phyloP scores from a whole-genome alignment of 2,113 vertebrate genomes.

The Gracilinanus agilis region DNA sequence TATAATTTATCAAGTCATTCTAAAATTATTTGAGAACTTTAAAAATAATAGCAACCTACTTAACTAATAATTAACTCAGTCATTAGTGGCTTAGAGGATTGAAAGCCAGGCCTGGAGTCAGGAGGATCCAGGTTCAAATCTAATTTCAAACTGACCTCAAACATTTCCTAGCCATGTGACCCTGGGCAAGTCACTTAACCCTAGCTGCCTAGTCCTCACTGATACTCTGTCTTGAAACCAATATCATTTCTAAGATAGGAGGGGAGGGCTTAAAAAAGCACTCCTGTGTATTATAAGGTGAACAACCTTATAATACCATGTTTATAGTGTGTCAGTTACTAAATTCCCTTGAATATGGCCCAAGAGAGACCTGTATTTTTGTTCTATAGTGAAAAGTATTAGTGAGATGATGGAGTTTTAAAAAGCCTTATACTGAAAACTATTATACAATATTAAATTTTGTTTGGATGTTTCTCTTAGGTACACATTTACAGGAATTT shows the following conservation, averaged over 20 bases:
- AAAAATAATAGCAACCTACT: neutral
- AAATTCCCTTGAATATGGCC: neutral
- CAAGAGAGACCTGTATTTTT: neutral
- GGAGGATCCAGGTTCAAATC: too few relatives aligned
- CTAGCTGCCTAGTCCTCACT: too few relatives aligned
- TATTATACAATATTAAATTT: conserved; percentile 38
- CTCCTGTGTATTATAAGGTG: too few relatives aligned
- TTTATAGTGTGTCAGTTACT: neutral
- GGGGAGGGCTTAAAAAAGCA: too few relatives aligned
- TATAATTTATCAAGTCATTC: neutral
- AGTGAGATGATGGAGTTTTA: conserved; percentile 62
- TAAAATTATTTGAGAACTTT: neutral
- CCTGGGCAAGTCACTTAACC: too few relatives aligned
- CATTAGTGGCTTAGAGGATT: neutral
- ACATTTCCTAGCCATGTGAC: too few relatives aligned
- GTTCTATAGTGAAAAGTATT: conserved; percentile 74
- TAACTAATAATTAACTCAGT: neutral
- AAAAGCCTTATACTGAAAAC: conserved; percentile 45
- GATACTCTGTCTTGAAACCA: too few relatives aligned
- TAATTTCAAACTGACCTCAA: too few relatives aligned
- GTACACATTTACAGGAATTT: conserved; percentile 97
- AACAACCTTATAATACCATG: neutral
- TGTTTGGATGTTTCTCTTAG: conserved; percentile 84
- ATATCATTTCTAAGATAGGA: too few relatives aligned
- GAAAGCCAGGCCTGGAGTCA: too few relatives aligned